Evolutionary conservation across 1,140 invertebrate species (phyloP).

Genomic region (Trinorchestia longiramus): DNA sequence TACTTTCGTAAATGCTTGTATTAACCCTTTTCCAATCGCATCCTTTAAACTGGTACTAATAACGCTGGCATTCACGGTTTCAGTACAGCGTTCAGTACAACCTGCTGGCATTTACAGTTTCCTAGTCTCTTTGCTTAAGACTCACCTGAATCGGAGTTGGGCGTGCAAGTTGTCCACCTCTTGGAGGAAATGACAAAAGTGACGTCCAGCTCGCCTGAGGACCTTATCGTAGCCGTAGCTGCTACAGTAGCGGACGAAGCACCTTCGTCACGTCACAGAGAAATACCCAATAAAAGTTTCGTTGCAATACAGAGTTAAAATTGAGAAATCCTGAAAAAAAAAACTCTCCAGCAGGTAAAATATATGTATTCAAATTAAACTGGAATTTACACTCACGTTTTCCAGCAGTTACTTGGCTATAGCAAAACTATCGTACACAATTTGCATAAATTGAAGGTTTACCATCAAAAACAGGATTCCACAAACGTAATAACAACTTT

Average conservation of each 20-base stretch:
- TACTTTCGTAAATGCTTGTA: too few relatives aligned
- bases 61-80: too few relatives aligned
- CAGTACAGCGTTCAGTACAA: too few relatives aligned
- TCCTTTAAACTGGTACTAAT: too few relatives aligned
- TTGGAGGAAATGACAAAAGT: constrained; percentile 58
- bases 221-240: constrained; percentile 56
- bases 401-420: too few relatives aligned
- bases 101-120: not conserved
- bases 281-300: not conserved
- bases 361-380: too few relatives aligned
- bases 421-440: too few relatives aligned
- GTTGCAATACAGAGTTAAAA: not conserved
- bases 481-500: too few relatives aligned
- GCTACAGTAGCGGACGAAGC: constrained; percentile 57
- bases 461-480: too few relatives aligned
- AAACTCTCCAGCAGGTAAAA: not conserved
- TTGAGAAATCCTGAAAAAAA: not conserved
- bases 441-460: too few relatives aligned
- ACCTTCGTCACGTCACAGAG: not conserved
- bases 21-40: too few relatives aligned
- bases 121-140: not conserved
- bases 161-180: constrained; percentile 57
- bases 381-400: too few relatives aligned
- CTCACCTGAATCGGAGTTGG: constrained; percentile 51
- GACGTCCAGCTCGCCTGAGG: constrained; percentile 23